Evolutionary conservation across 2,797 vertebrate genomes (phyloP).

Genomic region (Emydoidea blandingii): DNA sequence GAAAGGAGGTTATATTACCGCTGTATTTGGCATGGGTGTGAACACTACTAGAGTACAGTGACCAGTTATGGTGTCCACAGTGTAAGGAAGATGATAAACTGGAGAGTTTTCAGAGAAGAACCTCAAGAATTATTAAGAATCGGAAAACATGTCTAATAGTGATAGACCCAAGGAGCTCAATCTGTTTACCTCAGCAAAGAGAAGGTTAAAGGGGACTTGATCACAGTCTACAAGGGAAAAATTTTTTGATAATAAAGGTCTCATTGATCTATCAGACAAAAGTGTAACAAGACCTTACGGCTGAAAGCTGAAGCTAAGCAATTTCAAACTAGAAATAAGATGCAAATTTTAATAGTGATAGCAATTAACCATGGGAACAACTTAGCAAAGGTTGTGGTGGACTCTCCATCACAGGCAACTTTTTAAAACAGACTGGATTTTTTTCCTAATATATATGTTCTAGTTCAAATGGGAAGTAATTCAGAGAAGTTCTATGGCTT

Average conservation of each 20-base stretch:
- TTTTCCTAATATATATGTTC: not conserved
- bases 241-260: not conserved
- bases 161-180: not conserved
- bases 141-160: not conserved
- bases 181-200: not conserved
- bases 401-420: not conserved
- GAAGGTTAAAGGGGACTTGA: not conserved
- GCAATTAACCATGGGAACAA: not conserved
- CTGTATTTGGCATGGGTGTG: no score
- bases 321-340: not conserved
- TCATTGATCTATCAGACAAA: not conserved
- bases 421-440: not conserved
- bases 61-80: no score
- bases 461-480: not conserved
- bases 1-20: no score
- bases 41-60: no score
- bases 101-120: not conserved
- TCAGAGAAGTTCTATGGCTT: not conserved
- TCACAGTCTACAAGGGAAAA: not conserved
- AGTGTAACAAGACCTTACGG: not conserved
- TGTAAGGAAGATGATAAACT: no score
- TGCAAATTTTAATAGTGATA: no score
- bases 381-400: not conserved
- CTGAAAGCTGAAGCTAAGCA: not conserved
- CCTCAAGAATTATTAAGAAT: not conserved